Evolutionary conservation across 2,888 invertebrate species (phyloP), one percentile per base, ranked within the genome.

Genomic region (Thumatha senex): DNA sequence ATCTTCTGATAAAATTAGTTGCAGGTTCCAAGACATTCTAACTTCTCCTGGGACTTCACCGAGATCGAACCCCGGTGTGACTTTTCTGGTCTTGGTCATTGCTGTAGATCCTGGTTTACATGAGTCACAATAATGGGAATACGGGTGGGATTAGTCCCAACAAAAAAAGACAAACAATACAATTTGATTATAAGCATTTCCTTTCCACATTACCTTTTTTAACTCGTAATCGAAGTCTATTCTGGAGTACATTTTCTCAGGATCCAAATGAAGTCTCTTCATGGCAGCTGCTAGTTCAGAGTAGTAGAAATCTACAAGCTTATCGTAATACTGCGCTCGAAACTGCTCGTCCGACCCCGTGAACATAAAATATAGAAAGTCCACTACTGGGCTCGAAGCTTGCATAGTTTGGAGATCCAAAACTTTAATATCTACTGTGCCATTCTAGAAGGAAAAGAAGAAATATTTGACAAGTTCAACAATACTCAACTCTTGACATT

Each of bases 351-450:
- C 84, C 0, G 84, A 72, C 24, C 82, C 77, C 7, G 76, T 58
- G 60, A 78, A 75, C 36, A 84, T 72, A 55, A 85, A 78, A 70
- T 82, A 82, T 13, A 84, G 47, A 11, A 86, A 71, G 56, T 86
- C 85, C 0, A 66, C 49, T 5, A 74, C 59, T 0, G 74, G 74
- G 29, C 74, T 67, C 4, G 78, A 78, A 0, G 70, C 64, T 46
- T 76, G 74, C 7, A 84, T 46, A 0, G 81, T 78, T 60, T 86
- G 86, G 51, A 76, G 81, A 60, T 86, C 85, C 12, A 85, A 66
- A 0, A 75, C 54, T 8, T 76, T 64, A 2, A 76, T 51, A 5
- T 75, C 54, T 0, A 78, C 31, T 0, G 44, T 52, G 5, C 72
- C 74, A 7, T 72, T 70, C 82, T 83, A 72, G 9, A 34, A 4